A percentile compares a stretch with the other conserved stretches of the same genome.
These are phyloP conservation scores for Apeira syringaria DNA, from an alignment of 2,888 invertebrate species.

Conservation along the genomic window DNA sequence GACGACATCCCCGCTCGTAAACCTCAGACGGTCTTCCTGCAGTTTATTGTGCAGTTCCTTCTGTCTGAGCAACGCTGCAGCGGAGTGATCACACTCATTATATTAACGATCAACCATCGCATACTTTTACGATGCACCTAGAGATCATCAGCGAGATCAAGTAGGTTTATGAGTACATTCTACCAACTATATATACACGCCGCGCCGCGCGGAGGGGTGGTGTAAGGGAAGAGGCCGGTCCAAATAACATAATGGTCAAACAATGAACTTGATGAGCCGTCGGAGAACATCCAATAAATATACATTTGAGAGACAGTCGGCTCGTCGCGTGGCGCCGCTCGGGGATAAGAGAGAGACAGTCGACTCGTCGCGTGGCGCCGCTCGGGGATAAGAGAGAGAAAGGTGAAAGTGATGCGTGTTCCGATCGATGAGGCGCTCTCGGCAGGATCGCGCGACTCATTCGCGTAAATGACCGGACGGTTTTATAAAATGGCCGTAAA, in stretches of 20 bases:
- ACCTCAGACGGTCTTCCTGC: conserved; percentile 60
- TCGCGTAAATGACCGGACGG: conserved; percentile 29
- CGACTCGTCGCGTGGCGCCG: conserved; percentile 72
- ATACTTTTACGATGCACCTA: too few species aligned
- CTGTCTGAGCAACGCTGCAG: conserved; percentile 45
- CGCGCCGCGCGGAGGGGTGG: too few species aligned
- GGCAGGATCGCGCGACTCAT: conserved; percentile 67
- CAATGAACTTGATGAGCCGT: conserved; percentile 14
- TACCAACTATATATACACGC: too few species aligned
- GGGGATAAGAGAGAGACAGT: conserved; percentile 66
- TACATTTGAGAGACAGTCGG: conserved; percentile 54
- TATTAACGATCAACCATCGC: conserved; percentile 28
- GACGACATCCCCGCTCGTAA: conserved; percentile 66
- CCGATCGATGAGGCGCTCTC: conserved; percentile 70
- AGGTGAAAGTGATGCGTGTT: conserved; percentile 78
- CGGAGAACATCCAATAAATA: conserved; percentile 19
- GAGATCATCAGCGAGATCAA: too few species aligned
- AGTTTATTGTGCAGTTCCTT: conserved; percentile 58
- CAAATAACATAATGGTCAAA: too few species aligned
- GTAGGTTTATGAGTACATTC: too few species aligned
- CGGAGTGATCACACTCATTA: conserved; percentile 36
- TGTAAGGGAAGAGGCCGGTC: too few species aligned
- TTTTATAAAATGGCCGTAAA: conserved; percentile 47
- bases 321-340: conserved; percentile 77
- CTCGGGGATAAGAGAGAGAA: conserved; percentile 68